Evolutionary conservation across 2,888 invertebrate species (phyloP).

Genomic region (Drosophila picticornis): DNA sequence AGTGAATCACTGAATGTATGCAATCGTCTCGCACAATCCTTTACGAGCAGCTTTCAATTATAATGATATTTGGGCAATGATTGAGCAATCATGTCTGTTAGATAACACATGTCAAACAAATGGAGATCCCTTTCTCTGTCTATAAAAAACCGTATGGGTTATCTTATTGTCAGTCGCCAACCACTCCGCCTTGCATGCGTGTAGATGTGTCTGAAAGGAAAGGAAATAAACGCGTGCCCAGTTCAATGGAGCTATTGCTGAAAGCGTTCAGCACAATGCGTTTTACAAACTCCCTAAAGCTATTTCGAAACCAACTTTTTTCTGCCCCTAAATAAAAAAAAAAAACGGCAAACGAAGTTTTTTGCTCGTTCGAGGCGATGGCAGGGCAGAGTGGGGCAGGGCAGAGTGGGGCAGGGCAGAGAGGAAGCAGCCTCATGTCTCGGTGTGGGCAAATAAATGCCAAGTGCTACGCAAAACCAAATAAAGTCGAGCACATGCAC

Average conservation of each 20-base stretch:
- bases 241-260: slow-evolving; percentile 75
- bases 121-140: slow-evolving; percentile 25
- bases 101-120: slow-evolving; percentile 74
- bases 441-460: slow-evolving; percentile 79
- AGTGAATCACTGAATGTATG: not conserved
- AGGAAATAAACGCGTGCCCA: slow-evolving; percentile 58
- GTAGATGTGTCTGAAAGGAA: not conserved
- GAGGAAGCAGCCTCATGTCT: slow-evolving; percentile 61
- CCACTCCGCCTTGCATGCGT: not conserved
- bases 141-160: slow-evolving; percentile 46
- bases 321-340: not conserved
- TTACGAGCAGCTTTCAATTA: slow-evolving; percentile 63
- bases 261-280: slow-evolving; percentile 69
- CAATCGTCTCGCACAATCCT: slow-evolving; percentile 24
- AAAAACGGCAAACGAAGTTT: slow-evolving; percentile 30
- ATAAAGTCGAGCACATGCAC: slow-evolving; percentile 77
- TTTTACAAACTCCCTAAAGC: slow-evolving; percentile 74
- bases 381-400: not conserved
- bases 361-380: slow-evolving; percentile 24
- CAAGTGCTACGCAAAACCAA: slow-evolving; percentile 81
- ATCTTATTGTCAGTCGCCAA: slow-evolving; percentile 57
- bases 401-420: not conserved
- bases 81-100: slow-evolving; percentile 72
- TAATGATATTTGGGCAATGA: slow-evolving; percentile 67
- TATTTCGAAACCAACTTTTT: slow-evolving; percentile 66